These are phyloP conservation scores for Crotalus helleri DNA, from an alignment of 2,113 vertebrate genomes.

Conservation along the genomic window DNA sequence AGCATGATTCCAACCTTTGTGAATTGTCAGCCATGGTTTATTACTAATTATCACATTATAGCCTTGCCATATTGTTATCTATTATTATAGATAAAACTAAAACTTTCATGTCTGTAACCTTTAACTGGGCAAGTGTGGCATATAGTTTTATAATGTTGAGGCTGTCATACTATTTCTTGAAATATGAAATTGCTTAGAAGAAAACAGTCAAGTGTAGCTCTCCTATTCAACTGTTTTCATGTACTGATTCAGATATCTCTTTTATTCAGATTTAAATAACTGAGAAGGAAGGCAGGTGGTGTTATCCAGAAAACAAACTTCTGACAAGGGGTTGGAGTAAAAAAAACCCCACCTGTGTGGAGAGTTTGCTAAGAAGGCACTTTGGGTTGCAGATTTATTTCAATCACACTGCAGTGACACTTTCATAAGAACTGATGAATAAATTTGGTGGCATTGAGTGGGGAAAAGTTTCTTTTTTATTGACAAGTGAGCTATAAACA, in stretches of 20 bases:
- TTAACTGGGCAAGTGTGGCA: neutral
- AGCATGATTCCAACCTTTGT: neutral
- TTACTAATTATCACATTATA: neutral
- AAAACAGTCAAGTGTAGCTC: slow-evolving; percentile 2
- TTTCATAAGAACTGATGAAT: neutral
- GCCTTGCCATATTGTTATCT: neutral
- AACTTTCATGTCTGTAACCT: too few relatives aligned
- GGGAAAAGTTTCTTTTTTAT: neutral
- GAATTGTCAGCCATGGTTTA: neutral
- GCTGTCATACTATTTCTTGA: neutral
- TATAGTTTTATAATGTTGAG: neutral
- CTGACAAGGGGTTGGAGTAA: neutral
- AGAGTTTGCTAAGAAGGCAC: neutral
- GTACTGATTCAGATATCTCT: neutral
- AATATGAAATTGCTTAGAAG: neutral
- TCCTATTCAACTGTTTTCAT: neutral
- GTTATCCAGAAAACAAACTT: neutral
- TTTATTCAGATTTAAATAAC: neutral
- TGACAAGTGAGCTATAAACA: neutral
- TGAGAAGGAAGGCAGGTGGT: neutral
- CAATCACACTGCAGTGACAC: neutral
- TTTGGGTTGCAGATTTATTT: neutral
- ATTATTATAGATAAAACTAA: neutral
- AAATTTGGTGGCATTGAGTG: neutral
- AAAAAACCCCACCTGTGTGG: neutral